Evolutionary conservation across 2,888 invertebrate species (phyloP).

Genomic region (Lasius fuliginosus): DNA sequence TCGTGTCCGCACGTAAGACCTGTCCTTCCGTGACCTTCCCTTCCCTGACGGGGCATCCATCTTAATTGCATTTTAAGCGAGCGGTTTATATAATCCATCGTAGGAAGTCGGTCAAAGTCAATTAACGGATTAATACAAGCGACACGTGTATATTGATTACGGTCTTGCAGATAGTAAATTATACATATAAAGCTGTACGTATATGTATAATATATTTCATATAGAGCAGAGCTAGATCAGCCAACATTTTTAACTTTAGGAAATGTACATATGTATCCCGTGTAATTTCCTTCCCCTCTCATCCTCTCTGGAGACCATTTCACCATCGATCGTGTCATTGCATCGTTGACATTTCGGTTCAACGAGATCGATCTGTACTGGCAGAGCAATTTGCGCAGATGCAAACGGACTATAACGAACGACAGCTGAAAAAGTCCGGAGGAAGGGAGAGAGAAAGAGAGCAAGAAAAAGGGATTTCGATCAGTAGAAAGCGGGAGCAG

Average conservation of each 20-base stretch:
- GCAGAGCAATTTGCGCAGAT: conserved; percentile 8
- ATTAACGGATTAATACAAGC: not conserved
- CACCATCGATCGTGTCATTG: conserved; percentile 22
- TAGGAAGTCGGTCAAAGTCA: not conserved
- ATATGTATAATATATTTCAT: not conserved
- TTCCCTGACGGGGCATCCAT: not conserved
- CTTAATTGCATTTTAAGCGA: conserved; percentile 17
- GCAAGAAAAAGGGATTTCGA: not conserved
- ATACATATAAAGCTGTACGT: not conserved
- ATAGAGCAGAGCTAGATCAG: not conserved
- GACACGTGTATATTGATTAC: not conserved
- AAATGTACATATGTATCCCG: not conserved
- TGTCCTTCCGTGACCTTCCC: not conserved
- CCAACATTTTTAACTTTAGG: not conserved
- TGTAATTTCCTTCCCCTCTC: not conserved
- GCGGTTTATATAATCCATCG: not conserved
- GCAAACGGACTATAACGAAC: not conserved
- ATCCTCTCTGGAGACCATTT: not conserved
- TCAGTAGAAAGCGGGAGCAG: conserved; percentile 24
- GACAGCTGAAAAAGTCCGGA: not conserved
- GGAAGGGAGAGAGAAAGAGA: too few species aligned
- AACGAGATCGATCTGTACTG: not conserved
- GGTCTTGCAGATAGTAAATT: not conserved
- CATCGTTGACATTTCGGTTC: conserved; percentile 2
- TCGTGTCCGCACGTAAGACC: not conserved